Evolutionary conservation across 1,140 invertebrate species (phyloP), one percentile per base, ranked within the genome.

Genomic region (Drosophila eugracilis): DNA sequence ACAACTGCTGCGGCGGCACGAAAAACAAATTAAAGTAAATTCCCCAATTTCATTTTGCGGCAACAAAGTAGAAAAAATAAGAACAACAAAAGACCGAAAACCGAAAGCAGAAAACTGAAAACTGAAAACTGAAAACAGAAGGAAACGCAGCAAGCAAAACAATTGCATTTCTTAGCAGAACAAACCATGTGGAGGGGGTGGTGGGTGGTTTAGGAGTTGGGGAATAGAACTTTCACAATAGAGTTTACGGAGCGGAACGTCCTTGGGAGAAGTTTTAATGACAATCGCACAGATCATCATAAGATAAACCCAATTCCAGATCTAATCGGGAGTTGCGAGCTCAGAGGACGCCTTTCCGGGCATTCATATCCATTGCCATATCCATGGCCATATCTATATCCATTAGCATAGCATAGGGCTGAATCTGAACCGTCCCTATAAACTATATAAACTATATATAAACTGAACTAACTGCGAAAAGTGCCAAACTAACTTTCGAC

Each of bases 11-110:
- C 73, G 78, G 81, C 73, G 81, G 81, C 81, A 85, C 81, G 81
- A 86, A 86, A 86, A 86, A 78, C 81, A 86, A 86, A 86, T 85
- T 85, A 85, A 85, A 85, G 81, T 86, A 85, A 85, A 85, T 85
- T 85, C 81, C 81, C 81, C 81, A 85, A 85, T 85, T 85, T 81
- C 81, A 85, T 85, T 85, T 77, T 85, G 80, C 58, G 81, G 80
- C 69, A 85, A 75, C 55, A 79, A 75, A 85, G 60, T 75, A 83
- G 57, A 36, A 67, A 52, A 66, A 59, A 50, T 42, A 45, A 47
- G 41, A 72, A 58, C 54, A 45, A 41, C 30, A 57, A 54, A 50
- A 53, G 45, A 22, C 26, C 30, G 21, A 41, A 57, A 65, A 80
- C 47, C 63, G 72, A 69, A 81, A 50, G 58, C 30, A 57, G 49